Evolutionary conservation across 2,888 invertebrate species (phyloP).

Genomic region (Acleris laterana): DNA sequence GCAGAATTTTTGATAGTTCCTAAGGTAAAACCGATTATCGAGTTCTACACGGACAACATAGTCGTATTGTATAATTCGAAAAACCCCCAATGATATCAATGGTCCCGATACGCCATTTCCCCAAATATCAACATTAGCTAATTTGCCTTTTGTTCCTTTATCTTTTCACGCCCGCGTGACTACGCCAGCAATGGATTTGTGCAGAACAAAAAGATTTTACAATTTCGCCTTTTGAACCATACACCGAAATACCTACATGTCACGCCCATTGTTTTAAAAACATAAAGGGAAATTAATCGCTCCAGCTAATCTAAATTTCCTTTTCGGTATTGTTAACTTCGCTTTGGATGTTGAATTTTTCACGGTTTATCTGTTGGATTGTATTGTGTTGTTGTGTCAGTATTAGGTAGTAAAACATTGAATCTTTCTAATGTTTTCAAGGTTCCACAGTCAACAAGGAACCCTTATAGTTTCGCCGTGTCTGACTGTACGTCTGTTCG

Average conservation of each 20-base stretch:
- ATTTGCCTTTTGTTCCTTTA: constrained; percentile 36
- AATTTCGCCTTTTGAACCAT: constrained; percentile 35
- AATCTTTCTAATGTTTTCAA: no score
- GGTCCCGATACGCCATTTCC: not conserved
- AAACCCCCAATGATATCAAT: no score
- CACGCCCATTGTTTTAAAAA: constrained; percentile 37
- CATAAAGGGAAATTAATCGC: constrained; percentile 40
- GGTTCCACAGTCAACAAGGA: no score
- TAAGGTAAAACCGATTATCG: no score
- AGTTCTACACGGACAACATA: no score
- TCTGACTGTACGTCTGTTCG: no score
- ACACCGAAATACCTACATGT: constrained; percentile 4
- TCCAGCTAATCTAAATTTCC: constrained; percentile 42
- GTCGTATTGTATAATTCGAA: no score
- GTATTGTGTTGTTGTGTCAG: constrained; percentile 22
- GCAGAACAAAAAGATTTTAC: constrained; percentile 38
- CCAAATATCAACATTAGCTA: constrained; percentile 30
- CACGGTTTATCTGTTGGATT: constrained; percentile 31
- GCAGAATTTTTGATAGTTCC: no score
- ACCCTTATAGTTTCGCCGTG: no score
- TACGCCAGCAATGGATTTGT: constrained; percentile 35
- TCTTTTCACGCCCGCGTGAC: constrained; percentile 36
- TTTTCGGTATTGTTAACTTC: constrained; percentile 35
- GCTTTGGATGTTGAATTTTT: constrained; percentile 36
- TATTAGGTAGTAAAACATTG: not conserved